Conservation (phyloP, 2,113 vertebrate species). For the Cochlearius cochlearius region DNA sequence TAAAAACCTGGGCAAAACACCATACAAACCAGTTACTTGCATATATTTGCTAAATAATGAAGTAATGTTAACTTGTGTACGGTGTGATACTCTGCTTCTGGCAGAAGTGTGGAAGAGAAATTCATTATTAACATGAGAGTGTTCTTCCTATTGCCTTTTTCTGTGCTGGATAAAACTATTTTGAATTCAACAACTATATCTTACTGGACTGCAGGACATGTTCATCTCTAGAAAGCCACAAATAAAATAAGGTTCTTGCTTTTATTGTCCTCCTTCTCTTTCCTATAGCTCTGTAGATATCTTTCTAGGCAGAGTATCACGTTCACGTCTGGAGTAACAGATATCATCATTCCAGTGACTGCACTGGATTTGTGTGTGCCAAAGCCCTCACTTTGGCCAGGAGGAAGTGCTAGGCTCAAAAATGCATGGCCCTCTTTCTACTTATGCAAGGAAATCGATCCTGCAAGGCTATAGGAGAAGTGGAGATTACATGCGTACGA, state of each 20-base stretch:
- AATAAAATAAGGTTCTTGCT: not conserved
- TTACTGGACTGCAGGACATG: not conserved
- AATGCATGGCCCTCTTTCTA: not conserved
- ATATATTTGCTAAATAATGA: not conserved
- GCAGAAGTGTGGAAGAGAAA: not conserved
- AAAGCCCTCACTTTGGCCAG: not conserved
- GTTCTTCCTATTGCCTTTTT: not conserved
- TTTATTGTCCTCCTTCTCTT: not conserved
- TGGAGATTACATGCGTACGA: not conserved
- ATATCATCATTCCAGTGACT: not conserved
- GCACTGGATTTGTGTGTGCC: not conserved
- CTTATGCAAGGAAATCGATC: not conserved
- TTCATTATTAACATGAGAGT: not conserved
- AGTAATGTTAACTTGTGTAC: not conserved
- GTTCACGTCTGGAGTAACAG: not conserved
- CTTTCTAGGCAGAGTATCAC: not conserved
- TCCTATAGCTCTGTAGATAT: not conserved
- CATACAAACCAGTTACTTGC: not conserved
- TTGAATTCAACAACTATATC: not conserved
- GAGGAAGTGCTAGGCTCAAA: not conserved
- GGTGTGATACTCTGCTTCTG: not conserved
- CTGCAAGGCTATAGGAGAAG: not conserved
- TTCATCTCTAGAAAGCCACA: not conserved
- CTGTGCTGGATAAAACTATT: not conserved
- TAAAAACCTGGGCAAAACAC: not conserved